Base-by-base conservation (phyloP, 2,888 invertebrate genomes). In the Aspidiotus rigidus region DNA sequence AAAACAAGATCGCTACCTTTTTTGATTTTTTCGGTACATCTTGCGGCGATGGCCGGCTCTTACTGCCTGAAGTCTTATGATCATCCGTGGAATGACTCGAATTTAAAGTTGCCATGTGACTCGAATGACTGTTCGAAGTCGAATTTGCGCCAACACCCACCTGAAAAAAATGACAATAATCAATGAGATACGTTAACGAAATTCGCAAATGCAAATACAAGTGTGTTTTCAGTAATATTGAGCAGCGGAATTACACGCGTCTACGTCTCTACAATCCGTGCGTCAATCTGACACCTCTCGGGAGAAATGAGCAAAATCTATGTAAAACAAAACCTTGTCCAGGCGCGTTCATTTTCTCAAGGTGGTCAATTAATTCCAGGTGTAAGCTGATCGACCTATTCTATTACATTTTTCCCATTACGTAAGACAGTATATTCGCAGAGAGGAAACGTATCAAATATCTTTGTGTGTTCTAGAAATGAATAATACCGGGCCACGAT, bases 121-220 rank as follows among this genome's bases (percentile, higher is more conserved):
- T 66, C 17, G 63, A 28, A 63, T 63, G 63, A 53, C 63, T 63
- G 57, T 60, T 49, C 28, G 67, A 59, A 53, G 49, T 53, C 44
- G 67, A 67, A 15, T 67, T 60, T 49, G 57, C 67, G 16, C 59
- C 59, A 59, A 67, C 67, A 39, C 67, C 67, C 57, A 67, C 59
- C 67, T 67, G 16, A 10, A 28, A 28, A 59, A 28, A 17, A 28
- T 13, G n/a, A 53, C 49, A 54, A 53, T 11, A 53, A 42, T 13
- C 42, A 49, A 13, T 6, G 49, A 49, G n/a, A 49, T 49, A 11
- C 49, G 11, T 13, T 49, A 13, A 49, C 49, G n/a, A 49, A 49
- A n/a, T 49, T 49, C 15, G 10, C 40, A 60, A 42, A 10, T 62
- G 42, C 62, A 8, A 42, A 62, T 44, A 62, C 40, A 15, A 16